Conservation (phyloP, 2,888 invertebrate genomes). For the Acrobasis suavella region DNA sequence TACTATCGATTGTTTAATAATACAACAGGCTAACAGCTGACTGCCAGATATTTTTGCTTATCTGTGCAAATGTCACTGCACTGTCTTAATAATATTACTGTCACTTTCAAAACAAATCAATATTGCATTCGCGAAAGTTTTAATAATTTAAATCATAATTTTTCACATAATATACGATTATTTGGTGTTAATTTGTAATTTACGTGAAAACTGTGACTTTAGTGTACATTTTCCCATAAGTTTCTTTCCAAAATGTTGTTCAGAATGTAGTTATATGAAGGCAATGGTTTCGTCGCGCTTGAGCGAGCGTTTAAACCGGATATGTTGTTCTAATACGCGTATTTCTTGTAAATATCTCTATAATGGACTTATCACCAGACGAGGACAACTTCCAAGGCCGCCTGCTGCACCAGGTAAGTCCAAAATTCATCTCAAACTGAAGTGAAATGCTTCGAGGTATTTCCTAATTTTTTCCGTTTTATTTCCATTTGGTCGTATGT, state of each 20-base stretch:
- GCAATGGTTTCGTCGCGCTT: slow-evolving; percentile 55
- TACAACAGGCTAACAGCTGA: no score
- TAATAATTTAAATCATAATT: background rate
- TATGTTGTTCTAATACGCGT: slow-evolving; percentile 52
- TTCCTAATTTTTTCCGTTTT: background rate
- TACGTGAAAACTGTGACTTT: background rate
- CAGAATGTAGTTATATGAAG: slow-evolving; percentile 5
- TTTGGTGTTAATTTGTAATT: background rate
- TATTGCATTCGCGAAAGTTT: background rate
- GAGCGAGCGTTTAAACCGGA: slow-evolving; percentile 57
- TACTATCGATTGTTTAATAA: no score
- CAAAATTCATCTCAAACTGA: slow-evolving; percentile 24
- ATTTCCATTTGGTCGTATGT: slow-evolving; percentile 19
- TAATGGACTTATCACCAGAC: slow-evolving; percentile 88
- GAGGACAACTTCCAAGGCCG: slow-evolving; percentile 91
- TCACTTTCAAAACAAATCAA: slow-evolving; percentile 23
- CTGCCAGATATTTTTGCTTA: background rate
- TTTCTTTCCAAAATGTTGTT: background rate
- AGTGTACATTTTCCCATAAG: background rate
- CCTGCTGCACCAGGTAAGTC: slow-evolving; percentile 86
- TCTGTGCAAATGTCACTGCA: slow-evolving; percentile 6
- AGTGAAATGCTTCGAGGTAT: background rate
- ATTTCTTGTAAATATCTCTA: slow-evolving; percentile 39
- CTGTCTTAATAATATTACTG: slow-evolving; percentile 1
- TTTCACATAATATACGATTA: background rate